Evolutionary conservation across 2,113 vertebrate genomes (phyloP).

Genomic region (Grallaria varia): DNA sequence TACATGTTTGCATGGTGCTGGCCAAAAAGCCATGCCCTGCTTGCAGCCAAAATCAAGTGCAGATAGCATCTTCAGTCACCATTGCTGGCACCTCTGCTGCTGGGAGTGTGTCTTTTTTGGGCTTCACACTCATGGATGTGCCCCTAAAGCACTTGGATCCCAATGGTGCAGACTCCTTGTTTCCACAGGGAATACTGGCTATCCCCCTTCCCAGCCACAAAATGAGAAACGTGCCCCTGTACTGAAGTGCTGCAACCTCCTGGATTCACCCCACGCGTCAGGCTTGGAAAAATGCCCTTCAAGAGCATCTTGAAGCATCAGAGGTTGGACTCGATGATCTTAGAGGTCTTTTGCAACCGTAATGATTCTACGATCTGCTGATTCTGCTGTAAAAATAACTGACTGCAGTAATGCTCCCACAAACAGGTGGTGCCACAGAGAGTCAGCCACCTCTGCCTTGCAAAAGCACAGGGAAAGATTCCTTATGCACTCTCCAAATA

Average conservation of each 20-base stretch:
- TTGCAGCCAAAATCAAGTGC: not conserved
- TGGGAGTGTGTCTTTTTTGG: not conserved
- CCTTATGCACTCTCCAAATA: not conserved
- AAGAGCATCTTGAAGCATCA: not conserved
- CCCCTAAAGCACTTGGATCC: not conserved
- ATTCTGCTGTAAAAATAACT: not conserved
- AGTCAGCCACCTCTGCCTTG: not conserved
- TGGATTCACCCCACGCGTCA: not conserved
- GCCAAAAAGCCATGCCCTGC: not conserved
- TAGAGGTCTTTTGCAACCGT: not conserved
- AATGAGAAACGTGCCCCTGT: not conserved
- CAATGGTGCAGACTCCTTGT: not conserved
- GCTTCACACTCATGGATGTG: not conserved
- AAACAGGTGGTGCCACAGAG: not conserved
- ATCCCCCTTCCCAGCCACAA: not conserved
- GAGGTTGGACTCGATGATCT: not conserved
- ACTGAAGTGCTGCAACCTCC: not conserved
- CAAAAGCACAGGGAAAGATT: not conserved
- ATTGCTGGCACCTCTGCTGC: not conserved
- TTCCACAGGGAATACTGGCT: not conserved
- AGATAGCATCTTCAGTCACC: conserved; percentile 1
- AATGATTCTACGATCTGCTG: not conserved
- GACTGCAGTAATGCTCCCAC: not conserved
- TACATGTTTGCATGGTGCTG: not conserved
- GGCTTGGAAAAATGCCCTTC: not conserved